Evolutionary conservation across 2,797 vertebrate species (phyloP), one percentile per base, ranked within the genome.

Genomic region (Lepus townsendii): DNA sequence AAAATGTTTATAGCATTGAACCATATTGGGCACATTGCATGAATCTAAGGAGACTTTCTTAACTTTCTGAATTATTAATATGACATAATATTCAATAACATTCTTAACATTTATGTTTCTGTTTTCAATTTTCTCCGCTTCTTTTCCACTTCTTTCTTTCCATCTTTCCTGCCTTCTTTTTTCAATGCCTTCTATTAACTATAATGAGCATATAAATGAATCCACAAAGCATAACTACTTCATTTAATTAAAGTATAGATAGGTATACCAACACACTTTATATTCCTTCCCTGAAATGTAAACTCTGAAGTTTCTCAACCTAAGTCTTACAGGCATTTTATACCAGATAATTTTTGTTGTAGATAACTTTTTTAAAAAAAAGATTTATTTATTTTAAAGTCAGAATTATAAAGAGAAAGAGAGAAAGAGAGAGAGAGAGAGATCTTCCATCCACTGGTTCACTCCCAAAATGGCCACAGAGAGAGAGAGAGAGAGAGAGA

Each of bases 11-110:
- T 68, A 76, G 42, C 2, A 57, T 27, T 78, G 19, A 32, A 63
- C 83, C 88, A 77, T 71, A 83, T 57, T 72, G 27, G 65, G 1
- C 78, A 85, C 85, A 9, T 79, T 93, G 27, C 27, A 7, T 24
- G 10, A 89, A 63, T 76, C 42, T 54, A 30, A 85, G 42, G 9
- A 88, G 38, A 79, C 42, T 92, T 84, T n/a, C 82, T 75, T 94
- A 90, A 79, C 11, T 80, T 82, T 80, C 52, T 79, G 8, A 71
- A 32, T 69, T 90, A 30, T 66, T 32, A 60, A 30, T 52, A 27
- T 60, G 26, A 27, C 50, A 73, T 42, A 42, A 78, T 26, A 47
- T 60, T 88, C 72, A 76, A 72, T 71, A 57, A 76, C 54, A 76
- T 79, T 88, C 89, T n/a, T 68, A 90, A 89, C 69, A 76, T 54